A percentile compares a stretch with the other conserved stretches of the same genome.
phyloP scores from a whole-genome alignment of 2,113 vertebrate species.

The Lophochroa leadbeateri region DNA sequence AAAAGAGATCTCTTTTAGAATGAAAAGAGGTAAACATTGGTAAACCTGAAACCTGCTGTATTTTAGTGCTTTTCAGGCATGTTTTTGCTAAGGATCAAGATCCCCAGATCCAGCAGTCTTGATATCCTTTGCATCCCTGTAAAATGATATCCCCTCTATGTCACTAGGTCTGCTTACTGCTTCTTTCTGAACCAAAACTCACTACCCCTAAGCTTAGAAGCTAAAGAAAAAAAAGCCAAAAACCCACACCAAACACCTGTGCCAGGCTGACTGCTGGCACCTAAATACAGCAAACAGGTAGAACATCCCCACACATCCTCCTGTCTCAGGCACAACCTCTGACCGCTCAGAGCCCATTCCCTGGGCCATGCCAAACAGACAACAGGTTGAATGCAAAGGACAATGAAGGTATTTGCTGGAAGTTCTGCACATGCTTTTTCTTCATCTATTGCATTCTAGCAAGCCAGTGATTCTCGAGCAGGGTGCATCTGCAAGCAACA shows the following conservation, averaged over 20 bases:
- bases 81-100: neutral
- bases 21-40: neutral
- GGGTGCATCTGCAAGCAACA: neutral
- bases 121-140: neutral
- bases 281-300: fast-evolving
- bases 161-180: neutral
- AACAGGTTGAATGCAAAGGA: neutral
- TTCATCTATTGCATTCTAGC: neutral
- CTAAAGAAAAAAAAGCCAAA: neutral
- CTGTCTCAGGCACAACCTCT: neutral
- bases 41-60: neutral
- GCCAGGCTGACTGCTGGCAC: neutral
- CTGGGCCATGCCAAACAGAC: neutral
- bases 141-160: neutral
- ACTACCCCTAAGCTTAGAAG: neutral
- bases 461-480: neutral
- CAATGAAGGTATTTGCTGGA: neutral
- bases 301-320: fast-evolving
- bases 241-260: too few relatives aligned
- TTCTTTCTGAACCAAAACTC: neutral
- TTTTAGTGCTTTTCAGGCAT: neutral
- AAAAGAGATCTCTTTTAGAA: neutral
- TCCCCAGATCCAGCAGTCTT: neutral
- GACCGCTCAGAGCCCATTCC: neutral
- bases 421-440: neutral